phyloP scores from a whole-genome alignment of 2,113 vertebrate species.

The Hemicordylus capensis region DNA sequence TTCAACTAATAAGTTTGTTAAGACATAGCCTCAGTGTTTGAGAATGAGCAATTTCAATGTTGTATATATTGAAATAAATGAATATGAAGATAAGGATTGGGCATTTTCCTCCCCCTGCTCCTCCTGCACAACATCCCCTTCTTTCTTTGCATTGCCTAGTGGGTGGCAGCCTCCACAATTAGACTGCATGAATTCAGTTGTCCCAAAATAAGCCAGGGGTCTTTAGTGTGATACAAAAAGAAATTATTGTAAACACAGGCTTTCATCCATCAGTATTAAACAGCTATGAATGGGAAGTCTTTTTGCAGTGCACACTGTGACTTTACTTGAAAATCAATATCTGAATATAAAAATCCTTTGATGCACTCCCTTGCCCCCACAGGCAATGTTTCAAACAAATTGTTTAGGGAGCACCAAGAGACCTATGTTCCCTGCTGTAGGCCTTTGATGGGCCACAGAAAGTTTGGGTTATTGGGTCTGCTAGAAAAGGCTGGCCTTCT shows the following conservation, averaged over 20 bases:
- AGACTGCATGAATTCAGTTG: rapidly evolving
- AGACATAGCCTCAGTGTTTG: neutral
- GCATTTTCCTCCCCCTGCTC: neutral
- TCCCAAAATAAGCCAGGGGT: rapidly evolving
- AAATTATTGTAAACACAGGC: neutral
- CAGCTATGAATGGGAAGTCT: rapidly evolving
- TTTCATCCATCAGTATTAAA: neutral
- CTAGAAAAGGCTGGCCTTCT: neutral
- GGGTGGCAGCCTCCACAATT: rapidly evolving
- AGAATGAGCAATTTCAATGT: neutral
- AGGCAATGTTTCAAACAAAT: neutral
- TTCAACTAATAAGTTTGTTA: neutral
- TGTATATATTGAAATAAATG: neutral
- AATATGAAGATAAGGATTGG: neutral
- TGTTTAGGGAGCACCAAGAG: neutral
- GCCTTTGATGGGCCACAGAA: neutral
- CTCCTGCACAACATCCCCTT: neutral
- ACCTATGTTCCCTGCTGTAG: neutral
- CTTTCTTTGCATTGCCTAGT: neutral
- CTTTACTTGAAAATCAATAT: neutral
- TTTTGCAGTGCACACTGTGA: rapidly evolving
- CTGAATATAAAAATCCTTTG: neutral
- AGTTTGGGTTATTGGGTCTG: neutral
- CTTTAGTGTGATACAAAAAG: neutral
- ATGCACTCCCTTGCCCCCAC: neutral